Evolutionary conservation across 2,888 invertebrate species (phyloP), one percentile per base, ranked within the genome.

Genomic region (Chalcosyrphus nemorum): DNA sequence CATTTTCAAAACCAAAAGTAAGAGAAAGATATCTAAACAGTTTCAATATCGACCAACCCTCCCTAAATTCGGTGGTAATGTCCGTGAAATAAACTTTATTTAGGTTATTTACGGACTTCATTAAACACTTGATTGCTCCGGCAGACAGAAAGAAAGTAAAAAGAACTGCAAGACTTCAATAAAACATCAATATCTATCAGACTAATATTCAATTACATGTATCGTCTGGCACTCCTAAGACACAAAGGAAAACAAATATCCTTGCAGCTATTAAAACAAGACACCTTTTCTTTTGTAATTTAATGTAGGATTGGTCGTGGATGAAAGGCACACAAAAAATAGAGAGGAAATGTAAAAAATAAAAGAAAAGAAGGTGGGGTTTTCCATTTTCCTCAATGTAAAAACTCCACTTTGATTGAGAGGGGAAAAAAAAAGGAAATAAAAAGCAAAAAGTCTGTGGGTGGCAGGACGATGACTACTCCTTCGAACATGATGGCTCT

Each of bases 251-350:
- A 61, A 72, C 45, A 68, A 61, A 72, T 68, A 56, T 74, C 74
- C 66, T 68, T 15, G 38, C 59, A 74, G 75, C 74, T 63, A 81
- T 81, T 70, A 75, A 70, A 68, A 56, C 56, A 56, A 74, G 47
- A 68, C 61, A 66, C 66, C 72, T 59, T 29, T 27, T n/a, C n/a
- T n/a, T 59, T 41, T 41, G 32, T 24, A 43, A 54, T 74, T 29
- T 45, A 19, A 56, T 43, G 43, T 70, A 13, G 68, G 54, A 29
- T 43, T 68, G 68, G 78, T 63, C 29, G 47, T 47, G 38, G 63
- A 24, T 41, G 41, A 78, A 71, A 65, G 71, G 54, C 56, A 27
- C 24, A 17, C n/a, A n/a, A n/a, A 29, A 50, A 59, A 27, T 38
- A 50, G 19, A 41, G 32, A 38, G 17, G 29, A 61, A 63, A 35